A percentile compares a stretch with the other conserved stretches of the same genome.
These are phyloP conservation scores for Dasysyrphus albostriatus DNA, from an alignment of 2,888 invertebrate species.

Conservation along the genomic window DNA sequence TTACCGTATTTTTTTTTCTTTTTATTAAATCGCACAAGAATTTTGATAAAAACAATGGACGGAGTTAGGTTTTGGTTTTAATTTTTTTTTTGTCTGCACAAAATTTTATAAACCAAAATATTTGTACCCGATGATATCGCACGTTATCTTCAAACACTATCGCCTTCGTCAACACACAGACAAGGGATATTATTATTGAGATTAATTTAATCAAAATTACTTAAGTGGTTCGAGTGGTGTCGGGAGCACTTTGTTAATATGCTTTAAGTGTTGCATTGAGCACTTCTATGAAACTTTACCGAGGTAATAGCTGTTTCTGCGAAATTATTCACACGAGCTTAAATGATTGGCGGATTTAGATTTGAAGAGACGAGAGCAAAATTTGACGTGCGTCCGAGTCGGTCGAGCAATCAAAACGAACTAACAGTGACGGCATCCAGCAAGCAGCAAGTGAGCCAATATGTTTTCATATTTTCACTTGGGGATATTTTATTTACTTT, in stretches of 20 bases:
- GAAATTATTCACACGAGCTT: conserved; percentile 38
- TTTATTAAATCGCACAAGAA: conserved; percentile 7
- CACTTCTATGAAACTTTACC: conserved; percentile 37
- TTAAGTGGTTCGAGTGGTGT: conserved; percentile 32
- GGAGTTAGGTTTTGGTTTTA: conserved; percentile 24
- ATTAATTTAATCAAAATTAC: conserved; percentile 21
- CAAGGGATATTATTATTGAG: neutral
- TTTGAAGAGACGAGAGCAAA: conserved; percentile 29
- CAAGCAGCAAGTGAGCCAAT: conserved; percentile 68
- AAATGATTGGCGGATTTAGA: conserved; percentile 18
- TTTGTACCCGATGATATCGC: conserved; percentile 18
- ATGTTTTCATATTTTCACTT: conserved; percentile 59
- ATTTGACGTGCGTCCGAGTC: conserved; percentile 60
- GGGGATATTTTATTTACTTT: conserved; percentile 33
- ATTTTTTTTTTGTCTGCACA: neutral
- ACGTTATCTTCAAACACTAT: neutral
- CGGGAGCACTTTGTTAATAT: neutral
- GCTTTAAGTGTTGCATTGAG: neutral
- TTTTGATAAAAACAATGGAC: conserved; percentile 50
- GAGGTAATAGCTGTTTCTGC: neutral
- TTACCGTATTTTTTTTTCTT: conserved; percentile 29
- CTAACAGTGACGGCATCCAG: conserved; percentile 62
- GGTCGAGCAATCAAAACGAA: conserved; percentile 67
- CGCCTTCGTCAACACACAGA: neutral
- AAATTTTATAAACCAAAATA: conserved; percentile 8